These are phyloP conservation scores for Scophthalmus maximus DNA, from an alignment of 2,113 vertebrate species.

Conservation along the genomic window DNA sequence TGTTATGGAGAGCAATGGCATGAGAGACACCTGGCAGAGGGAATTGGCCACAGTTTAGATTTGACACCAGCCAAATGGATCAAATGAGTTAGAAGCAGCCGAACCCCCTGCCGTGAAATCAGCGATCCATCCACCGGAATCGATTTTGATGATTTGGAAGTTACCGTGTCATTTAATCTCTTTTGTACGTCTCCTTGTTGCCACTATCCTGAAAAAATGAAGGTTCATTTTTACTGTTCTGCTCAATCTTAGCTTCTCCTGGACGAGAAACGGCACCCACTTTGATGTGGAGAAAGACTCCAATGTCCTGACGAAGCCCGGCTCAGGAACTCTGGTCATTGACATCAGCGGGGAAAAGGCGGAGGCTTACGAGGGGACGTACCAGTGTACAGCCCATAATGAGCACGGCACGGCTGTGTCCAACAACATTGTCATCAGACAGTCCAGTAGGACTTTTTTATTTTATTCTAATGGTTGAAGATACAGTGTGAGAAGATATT, in stretches of 20 bases:
- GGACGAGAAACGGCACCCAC: conserved; percentile 95
- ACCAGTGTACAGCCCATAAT: conserved; percentile 94
- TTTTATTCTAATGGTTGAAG: no score
- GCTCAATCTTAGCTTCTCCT: conserved; percentile 87
- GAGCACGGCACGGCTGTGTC: conserved; percentile 93
- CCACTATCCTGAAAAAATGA: neutral
- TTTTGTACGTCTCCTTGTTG: neutral
- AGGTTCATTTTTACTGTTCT: neutral
- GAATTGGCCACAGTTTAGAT: conserved; percentile 20
- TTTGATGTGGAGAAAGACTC: conserved; percentile 95
- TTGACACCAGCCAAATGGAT: neutral
- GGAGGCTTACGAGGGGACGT: conserved; percentile 93
- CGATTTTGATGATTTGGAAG: no score
- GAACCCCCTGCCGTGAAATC: neutral
- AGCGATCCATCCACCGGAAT: no score
- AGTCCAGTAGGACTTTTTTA: conserved; percentile 88
- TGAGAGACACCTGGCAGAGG: conserved; percentile 46
- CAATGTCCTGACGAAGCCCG: conserved; percentile 90
- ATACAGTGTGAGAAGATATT: no score
- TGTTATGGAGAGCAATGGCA: conserved; percentile 32
- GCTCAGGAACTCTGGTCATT: conserved; percentile 91
- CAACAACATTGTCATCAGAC: conserved; percentile 92
- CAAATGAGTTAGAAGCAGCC: neutral
- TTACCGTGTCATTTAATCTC: neutral
- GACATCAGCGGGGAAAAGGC: conserved; percentile 94